Conservation (phyloP, 2,113 vertebrate species). For the Megalops atlanticus region DNA sequence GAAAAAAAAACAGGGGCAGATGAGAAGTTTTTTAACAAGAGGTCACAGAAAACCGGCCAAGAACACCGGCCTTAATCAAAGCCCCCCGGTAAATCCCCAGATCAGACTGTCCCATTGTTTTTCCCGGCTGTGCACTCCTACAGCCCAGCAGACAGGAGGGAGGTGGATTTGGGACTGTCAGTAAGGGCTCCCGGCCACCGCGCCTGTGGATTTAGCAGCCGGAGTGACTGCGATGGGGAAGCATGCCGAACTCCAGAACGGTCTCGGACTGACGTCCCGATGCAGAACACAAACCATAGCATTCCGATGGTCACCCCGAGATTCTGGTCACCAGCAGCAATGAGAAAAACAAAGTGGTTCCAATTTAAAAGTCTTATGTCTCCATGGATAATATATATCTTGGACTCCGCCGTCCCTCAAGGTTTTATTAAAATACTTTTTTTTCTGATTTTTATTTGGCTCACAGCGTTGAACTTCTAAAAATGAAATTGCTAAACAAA, state of each 20-base stretch:
- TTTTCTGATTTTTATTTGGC: conserved; percentile 64
- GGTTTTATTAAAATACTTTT: conserved; percentile 60
- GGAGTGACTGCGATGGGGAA: too few species aligned
- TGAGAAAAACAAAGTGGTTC: conserved; percentile 46
- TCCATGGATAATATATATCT: conserved; percentile 70
- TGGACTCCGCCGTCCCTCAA: conserved; percentile 60
- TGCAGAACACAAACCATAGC: conserved; percentile 57
- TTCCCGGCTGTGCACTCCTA: too few species aligned
- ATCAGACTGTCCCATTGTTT: conserved; percentile 68
- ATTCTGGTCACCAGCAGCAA: conserved; percentile 61
- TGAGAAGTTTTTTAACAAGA: conserved; percentile 59
- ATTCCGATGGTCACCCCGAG: conserved; percentile 65
- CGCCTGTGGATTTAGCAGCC: too few species aligned
- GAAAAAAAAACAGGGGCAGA: conserved; percentile 36
- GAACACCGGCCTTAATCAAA: conserved; percentile 60
- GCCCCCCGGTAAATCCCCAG: conserved; percentile 63
- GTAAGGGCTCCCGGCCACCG: too few species aligned
- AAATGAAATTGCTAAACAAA: conserved; percentile 62
- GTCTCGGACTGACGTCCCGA: conserved; percentile 59
- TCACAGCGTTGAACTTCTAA: conserved; percentile 50
- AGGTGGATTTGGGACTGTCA: conserved; percentile 58
- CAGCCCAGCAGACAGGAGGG: conserved; percentile 54
- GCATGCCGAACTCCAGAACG: conserved; percentile 56
- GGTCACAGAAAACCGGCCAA: conserved; percentile 62
- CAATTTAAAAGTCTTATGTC: conserved; percentile 61